Conservation (phyloP, 2,113 vertebrate species). For the Scatophagus argus region DNA sequence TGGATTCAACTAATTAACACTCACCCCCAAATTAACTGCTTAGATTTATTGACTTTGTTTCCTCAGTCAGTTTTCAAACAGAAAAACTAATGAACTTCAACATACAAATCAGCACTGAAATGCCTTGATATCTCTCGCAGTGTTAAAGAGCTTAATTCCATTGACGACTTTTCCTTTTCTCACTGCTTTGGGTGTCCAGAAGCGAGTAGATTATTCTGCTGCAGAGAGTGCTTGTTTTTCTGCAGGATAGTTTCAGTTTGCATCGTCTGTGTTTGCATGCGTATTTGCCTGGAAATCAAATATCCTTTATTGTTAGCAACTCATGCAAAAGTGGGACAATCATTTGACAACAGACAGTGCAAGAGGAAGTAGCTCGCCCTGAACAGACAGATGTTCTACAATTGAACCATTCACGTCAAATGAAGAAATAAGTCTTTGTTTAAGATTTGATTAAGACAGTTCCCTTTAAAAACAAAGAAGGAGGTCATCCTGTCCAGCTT, state of each 20-base stretch:
- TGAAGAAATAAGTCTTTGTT: background rate
- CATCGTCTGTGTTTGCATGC: constrained; percentile 58
- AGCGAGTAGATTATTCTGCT: background rate
- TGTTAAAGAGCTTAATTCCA: background rate
- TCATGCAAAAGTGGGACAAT: constrained; percentile 55
- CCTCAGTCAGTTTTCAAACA: background rate
- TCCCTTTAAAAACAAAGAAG: background rate
- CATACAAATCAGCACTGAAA: background rate
- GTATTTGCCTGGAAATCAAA: constrained; percentile 58
- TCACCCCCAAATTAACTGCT: background rate
- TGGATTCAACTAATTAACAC: background rate
- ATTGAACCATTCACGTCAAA: background rate
- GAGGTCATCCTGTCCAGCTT: background rate
- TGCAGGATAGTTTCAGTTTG: background rate
- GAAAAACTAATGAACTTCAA: background rate
- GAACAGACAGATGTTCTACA: background rate
- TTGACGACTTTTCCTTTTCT: background rate
- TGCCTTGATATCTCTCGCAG: background rate
- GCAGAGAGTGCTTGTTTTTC: background rate
- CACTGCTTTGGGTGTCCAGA: background rate
- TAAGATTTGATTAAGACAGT: background rate
- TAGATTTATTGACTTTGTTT: background rate
- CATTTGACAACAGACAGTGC: background rate
- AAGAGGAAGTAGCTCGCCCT: background rate
- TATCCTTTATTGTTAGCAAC: constrained; percentile 27